These are phyloP conservation scores for Odocoileus virginianus DNA, from an alignment of 2,113 vertebrate genomes.

Conservation along the genomic window DNA sequence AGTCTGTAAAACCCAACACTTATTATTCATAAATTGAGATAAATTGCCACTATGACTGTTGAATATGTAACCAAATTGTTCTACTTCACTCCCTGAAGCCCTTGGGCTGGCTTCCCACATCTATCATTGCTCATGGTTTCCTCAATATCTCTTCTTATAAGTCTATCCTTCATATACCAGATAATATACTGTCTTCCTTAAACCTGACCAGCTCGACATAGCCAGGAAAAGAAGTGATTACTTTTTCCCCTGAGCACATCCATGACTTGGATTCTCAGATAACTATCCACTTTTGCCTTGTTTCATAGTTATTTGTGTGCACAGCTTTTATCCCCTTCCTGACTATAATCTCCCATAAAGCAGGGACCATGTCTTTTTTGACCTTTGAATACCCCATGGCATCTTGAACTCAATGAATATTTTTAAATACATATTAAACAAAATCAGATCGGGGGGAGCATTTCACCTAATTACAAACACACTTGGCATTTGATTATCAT, in stretches of 20 bases:
- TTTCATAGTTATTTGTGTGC: background rate
- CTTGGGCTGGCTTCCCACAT: background rate
- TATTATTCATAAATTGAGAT: conserved; percentile 41
- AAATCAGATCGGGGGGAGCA: conserved; percentile 35
- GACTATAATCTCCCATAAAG: background rate
- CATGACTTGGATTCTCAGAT: background rate
- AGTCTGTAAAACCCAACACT: background rate
- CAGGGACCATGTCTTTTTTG: conserved; percentile 7
- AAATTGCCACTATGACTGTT: conserved; percentile 5
- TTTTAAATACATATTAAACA: conserved; percentile 59
- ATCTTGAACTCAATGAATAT: conserved; percentile 31
- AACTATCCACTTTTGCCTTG: background rate
- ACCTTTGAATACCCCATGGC: background rate
- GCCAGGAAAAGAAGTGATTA: conserved; percentile 34
- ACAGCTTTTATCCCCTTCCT: background rate
- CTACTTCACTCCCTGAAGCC: background rate
- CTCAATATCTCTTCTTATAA: conserved; percentile 1
- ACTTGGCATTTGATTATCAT: conserved; percentile 52
- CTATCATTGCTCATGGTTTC: background rate
- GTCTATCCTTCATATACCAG: background rate
- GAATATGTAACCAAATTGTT: conserved; percentile 20
- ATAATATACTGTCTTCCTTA: conserved; percentile 40
- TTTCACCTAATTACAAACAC: conserved; percentile 56
- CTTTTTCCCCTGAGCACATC: background rate
- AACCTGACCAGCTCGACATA: background rate